Conservation (phyloP, 1,140 invertebrate species). For the Papilio polytes region DNA sequence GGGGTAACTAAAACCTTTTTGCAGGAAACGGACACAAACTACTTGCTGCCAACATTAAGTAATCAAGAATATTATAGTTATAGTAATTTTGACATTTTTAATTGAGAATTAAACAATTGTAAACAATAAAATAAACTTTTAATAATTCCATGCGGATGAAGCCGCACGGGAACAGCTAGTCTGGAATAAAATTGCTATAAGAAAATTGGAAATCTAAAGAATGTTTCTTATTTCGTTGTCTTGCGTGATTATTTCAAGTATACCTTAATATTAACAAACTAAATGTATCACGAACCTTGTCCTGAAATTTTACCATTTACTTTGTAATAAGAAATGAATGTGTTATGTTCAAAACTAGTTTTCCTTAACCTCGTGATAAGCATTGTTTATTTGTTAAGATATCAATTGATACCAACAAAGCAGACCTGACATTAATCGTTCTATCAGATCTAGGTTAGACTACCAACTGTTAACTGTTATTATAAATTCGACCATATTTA, state of each 20-base stretch:
- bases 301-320: conserved; percentile 4
- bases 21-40: too few relatives aligned
- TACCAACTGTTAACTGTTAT: background rate
- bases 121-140: too few relatives aligned
- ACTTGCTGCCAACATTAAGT: too few relatives aligned
- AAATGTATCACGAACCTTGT: background rate
- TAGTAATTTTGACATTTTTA: too few relatives aligned
- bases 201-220: background rate
- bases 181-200: background rate
- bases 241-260: background rate
- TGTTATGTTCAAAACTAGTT: background rate
- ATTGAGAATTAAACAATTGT: too few relatives aligned
- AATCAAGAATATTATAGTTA: too few relatives aligned
- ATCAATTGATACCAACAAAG: conserved; percentile 4
- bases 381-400: conserved; percentile 11
- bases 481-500: too few relatives aligned
- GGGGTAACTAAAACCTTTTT: too few relatives aligned
- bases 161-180: too few relatives aligned
- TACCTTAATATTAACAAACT: background rate
- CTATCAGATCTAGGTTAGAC: conserved; percentile 13
- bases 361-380: conserved; percentile 12
- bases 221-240: background rate
- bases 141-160: too few relatives aligned
- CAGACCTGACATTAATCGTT: background rate
- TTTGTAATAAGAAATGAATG: background rate